Conservation (phyloP, 92 coral and sea anemone species). For the Parazoanthus atlanticus region DNA sequence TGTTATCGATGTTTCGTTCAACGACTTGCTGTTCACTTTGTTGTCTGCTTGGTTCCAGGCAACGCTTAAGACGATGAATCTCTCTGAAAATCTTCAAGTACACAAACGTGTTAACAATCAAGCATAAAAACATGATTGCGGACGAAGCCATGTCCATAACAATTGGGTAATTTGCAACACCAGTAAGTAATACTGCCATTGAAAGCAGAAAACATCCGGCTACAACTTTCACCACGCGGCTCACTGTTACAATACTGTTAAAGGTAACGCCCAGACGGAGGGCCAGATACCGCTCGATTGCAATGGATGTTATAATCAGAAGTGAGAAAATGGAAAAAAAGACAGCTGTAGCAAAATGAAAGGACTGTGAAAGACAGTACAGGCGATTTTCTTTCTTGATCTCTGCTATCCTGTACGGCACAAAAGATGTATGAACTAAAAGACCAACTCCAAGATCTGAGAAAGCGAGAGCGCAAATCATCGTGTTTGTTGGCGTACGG, state of each 20-base stretch:
- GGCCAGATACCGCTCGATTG: conserved; percentile 40
- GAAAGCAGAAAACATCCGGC: neutral
- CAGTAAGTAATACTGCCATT: neutral
- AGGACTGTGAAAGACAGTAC: neutral
- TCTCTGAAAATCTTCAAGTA: neutral
- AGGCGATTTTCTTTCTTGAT: conserved; percentile 14
- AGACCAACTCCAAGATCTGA: conserved; percentile 45
- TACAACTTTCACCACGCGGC: neutral
- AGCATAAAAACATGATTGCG: neutral
- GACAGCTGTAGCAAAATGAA: conserved; percentile 20
- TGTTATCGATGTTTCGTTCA: neutral
- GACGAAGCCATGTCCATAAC: neutral
- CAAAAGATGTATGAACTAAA: conserved; percentile 43
- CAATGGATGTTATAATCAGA: conserved; percentile 2
- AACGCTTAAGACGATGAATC: neutral
- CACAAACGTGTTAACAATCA: neutral
- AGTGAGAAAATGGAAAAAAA: conserved; percentile 26
- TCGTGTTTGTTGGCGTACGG: conserved; percentile 37
- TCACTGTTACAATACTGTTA: neutral
- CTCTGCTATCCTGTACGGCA: conserved; percentile 36
- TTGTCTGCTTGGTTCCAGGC: neutral
- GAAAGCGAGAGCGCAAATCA: conserved; percentile 43
- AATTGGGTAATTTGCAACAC: neutral
- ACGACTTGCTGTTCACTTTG: neutral
- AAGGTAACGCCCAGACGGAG: neutral